Evolutionary conservation across 2,113 vertebrate species (phyloP).

Genomic region (Erythrolamprus reginae): DNA sequence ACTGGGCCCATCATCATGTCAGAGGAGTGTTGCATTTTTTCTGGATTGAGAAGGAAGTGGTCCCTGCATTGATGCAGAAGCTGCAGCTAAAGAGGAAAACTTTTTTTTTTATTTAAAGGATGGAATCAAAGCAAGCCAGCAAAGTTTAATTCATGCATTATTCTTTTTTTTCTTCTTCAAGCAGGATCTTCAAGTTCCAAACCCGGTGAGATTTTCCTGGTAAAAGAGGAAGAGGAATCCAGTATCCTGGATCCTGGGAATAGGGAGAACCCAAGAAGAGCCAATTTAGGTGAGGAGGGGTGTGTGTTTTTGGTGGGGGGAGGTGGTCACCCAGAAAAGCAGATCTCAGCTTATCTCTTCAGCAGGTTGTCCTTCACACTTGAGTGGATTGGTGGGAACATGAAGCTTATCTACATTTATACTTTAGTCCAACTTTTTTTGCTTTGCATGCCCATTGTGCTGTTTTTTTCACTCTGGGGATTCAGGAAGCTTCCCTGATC

Average conservation of each 20-base stretch:
- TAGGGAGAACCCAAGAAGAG: background rate
- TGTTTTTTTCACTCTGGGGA: too few relatives aligned
- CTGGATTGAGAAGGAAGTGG: background rate
- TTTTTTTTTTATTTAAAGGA: background rate
- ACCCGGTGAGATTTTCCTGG: constrained; percentile 11
- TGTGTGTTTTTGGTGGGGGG: too few relatives aligned
- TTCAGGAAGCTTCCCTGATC: too few relatives aligned
- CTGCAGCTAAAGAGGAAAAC: background rate
- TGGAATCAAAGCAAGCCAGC: too few relatives aligned
- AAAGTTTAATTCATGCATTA: background rate
- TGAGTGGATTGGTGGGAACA: background rate
- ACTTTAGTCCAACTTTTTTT: too few relatives aligned
- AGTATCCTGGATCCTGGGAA: background rate
- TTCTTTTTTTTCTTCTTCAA: background rate
- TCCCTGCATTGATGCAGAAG: background rate
- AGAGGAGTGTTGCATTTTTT: background rate
- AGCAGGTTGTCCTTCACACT: background rate
- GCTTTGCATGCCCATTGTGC: too few relatives aligned
- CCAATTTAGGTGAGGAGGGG: background rate
- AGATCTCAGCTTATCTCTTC: background rate
- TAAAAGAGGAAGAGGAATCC: background rate
- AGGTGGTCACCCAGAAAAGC: too few relatives aligned
- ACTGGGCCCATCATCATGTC: background rate
- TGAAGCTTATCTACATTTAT: background rate
- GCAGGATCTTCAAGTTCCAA: constrained; percentile 4